Conservation (phyloP, 2,797 vertebrate species). For the Acestrorhynchus altus region DNA sequence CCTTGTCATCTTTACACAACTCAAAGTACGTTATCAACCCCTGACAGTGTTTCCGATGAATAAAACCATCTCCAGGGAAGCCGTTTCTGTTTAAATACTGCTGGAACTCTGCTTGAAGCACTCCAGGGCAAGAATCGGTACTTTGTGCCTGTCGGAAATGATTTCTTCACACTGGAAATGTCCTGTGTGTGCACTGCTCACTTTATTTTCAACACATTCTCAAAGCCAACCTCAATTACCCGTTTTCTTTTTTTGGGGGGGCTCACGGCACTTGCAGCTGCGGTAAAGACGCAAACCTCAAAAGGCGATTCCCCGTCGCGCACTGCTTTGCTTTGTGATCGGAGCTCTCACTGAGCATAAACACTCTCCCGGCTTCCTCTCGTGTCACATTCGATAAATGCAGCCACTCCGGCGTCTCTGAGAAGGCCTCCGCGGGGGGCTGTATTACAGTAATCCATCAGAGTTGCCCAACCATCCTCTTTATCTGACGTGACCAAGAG, state of each 20-base stretch:
- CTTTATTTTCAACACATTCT: constrained; percentile 15
- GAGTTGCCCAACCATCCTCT: constrained; percentile 41
- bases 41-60: neutral
- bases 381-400: constrained; percentile 42
- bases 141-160: neutral
- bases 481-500: constrained; percentile 43
- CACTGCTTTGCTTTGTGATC: constrained; percentile 10
- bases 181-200: neutral
- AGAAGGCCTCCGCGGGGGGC: constrained; percentile 36
- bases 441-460: constrained; percentile 41
- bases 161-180: neutral
- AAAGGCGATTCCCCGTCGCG: constrained; percentile 1
- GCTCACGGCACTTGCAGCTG: neutral
- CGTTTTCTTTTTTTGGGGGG: too few relatives aligned
- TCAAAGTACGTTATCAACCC: neutral
- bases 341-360: constrained; percentile 25
- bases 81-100: neutral
- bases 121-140: neutral
- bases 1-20: neutral
- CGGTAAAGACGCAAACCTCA: neutral
- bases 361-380: constrained; percentile 37
- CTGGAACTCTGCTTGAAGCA: constrained; percentile 7
- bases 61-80: neutral
- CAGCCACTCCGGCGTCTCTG: constrained; percentile 28
- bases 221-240: constrained; percentile 24